Conservation (phyloP, 2,113 vertebrate species). For the Myotis davidii region DNA sequence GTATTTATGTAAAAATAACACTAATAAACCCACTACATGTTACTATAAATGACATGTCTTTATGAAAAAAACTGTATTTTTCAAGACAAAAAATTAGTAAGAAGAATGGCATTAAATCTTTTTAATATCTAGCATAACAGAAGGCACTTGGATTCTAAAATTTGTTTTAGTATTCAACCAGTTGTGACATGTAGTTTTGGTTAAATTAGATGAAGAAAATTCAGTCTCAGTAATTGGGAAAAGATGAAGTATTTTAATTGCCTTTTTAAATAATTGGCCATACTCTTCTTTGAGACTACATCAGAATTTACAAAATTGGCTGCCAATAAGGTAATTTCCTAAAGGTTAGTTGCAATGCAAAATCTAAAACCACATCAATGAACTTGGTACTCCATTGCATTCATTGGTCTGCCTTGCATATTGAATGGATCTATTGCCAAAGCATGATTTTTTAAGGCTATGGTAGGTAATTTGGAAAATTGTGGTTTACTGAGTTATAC, state of each 20-base stretch:
- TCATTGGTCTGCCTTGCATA: neutral
- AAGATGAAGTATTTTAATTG: neutral
- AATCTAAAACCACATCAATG: conserved; percentile 33
- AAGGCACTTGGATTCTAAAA: neutral
- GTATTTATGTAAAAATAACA: conserved; percentile 25
- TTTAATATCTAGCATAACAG: neutral
- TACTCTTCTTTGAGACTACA: conserved; percentile 1
- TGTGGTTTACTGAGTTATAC: conserved; percentile 10
- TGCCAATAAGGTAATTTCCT: neutral
- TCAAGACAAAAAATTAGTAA: neutral
- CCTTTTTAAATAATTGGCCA: conserved; percentile 5
- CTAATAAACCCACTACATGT: neutral
- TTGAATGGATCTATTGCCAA: neutral
- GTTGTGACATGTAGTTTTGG: neutral
- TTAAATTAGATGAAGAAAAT: conserved; percentile 42
- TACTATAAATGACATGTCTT: conserved; percentile 1
- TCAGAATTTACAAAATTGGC: conserved; percentile 17
- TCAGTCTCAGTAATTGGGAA: neutral
- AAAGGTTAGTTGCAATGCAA: conserved; percentile 21
- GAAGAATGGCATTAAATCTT: neutral
- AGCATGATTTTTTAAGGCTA: conserved; percentile 3
- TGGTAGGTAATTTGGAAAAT: conserved; percentile 51
- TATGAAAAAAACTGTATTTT: neutral
- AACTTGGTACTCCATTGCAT: neutral
- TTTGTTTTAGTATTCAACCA: neutral